Evolutionary conservation across 2,797 vertebrate species (phyloP).

Genomic region (Lycodopsis pacificus): DNA sequence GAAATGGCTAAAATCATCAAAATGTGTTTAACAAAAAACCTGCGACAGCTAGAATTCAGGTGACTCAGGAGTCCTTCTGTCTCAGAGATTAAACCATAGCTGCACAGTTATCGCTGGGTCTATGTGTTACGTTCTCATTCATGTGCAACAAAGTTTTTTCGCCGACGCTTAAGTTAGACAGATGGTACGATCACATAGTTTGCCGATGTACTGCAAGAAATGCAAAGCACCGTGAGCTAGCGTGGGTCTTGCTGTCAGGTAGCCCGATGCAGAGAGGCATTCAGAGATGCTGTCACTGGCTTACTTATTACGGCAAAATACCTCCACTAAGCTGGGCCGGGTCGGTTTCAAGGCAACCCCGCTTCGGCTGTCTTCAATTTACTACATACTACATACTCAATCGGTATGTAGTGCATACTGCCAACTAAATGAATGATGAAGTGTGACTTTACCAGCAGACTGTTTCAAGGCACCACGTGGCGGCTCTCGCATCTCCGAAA

Average conservation of each 20-base stretch:
- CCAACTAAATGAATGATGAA: neutral
- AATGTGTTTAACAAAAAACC: no score
- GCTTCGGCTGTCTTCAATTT: no score
- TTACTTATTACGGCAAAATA: neutral
- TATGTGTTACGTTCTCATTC: no score
- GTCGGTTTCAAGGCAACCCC: neutral
- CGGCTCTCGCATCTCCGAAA: no score
- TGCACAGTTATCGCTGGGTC: no score
- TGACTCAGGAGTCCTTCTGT: no score
- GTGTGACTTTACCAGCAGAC: neutral
- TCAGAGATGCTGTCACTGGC: neutral
- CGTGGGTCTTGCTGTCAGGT: neutral
- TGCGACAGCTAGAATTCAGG: no score
- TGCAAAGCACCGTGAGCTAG: neutral
- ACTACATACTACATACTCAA: neutral
- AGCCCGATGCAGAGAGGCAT: neutral
- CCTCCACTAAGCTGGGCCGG: neutral
- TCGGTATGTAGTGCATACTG: neutral
- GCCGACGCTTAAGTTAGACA: no score
- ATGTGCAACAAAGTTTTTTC: no score
- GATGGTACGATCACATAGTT: no score
- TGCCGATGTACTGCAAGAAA: neutral
- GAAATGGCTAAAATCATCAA: no score
- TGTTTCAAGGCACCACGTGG: neutral
- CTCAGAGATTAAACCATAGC: no score